phyloP scores from a whole-genome alignment of 2,797 vertebrate genomes.

The Siniperca obscura region DNA sequence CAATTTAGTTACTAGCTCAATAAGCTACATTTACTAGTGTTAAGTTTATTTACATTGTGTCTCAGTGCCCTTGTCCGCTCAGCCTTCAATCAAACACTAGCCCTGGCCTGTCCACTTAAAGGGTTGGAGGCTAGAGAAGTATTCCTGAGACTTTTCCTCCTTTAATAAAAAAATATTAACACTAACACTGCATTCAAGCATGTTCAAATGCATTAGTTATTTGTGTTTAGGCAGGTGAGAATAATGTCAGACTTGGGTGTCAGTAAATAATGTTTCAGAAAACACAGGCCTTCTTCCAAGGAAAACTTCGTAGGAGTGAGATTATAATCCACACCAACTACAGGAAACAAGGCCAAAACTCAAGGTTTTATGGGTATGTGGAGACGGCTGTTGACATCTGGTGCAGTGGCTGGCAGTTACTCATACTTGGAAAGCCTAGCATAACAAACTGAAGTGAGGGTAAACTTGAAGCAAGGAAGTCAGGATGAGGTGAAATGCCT shows the following conservation, averaged over 20 bases:
- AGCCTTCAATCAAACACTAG: background rate
- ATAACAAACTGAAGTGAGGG: slow-evolving; percentile 57
- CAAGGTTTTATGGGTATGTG: slow-evolving; percentile 26
- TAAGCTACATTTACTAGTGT: background rate
- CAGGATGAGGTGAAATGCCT: slow-evolving; percentile 64
- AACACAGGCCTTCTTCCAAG: background rate
- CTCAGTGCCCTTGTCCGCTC: background rate
- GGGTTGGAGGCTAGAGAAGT: background rate
- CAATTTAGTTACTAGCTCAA: background rate
- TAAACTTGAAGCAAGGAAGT: slow-evolving; percentile 59
- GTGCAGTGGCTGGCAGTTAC: slow-evolving; percentile 54
- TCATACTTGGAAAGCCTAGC: slow-evolving; percentile 52
- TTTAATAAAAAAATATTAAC: background rate
- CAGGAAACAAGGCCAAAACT: slow-evolving; percentile 50
- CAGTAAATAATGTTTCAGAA: slow-evolving; percentile 16
- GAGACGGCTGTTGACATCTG: slow-evolving; percentile 52
- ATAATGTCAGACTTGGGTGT: background rate
- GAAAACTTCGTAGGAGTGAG: slow-evolving; percentile 38
- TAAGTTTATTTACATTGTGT: background rate
- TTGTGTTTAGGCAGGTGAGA: background rate
- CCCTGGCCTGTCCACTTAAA: background rate
- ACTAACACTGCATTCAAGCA: background rate
- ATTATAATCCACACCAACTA: slow-evolving; percentile 43
- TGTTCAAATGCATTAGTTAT: background rate
- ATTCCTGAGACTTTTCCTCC: background rate